Evolutionary conservation across 2,797 vertebrate species (phyloP).

Genomic region (Todus mexicanus): DNA sequence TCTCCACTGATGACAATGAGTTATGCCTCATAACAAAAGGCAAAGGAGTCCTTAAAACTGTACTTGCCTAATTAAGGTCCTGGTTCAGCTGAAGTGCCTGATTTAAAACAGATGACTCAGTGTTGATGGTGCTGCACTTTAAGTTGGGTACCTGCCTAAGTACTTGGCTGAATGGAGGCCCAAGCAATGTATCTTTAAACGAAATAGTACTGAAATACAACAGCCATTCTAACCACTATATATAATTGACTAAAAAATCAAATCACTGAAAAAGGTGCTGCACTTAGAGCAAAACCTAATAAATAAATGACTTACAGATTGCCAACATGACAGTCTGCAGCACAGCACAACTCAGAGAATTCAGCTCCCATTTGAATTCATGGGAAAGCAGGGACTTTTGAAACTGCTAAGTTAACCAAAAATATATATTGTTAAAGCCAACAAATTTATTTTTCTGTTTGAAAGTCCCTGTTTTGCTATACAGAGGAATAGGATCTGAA

Average conservation of each 20-base stretch:
- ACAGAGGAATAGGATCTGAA: slow-evolving; percentile 40
- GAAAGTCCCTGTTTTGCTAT: slow-evolving; percentile 58
- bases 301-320: slow-evolving; percentile 45
- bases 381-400: slow-evolving; percentile 54
- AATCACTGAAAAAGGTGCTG: slow-evolving; percentile 40
- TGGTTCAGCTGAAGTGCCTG: not conserved
- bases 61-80: slow-evolving; percentile 16
- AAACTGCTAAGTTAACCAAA: slow-evolving; percentile 65
- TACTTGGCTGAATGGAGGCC: not conserved
- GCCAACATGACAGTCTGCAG: slow-evolving; percentile 23
- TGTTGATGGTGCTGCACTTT: slow-evolving; percentile 21
- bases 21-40: not conserved
- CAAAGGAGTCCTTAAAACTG: slow-evolving; percentile 12
- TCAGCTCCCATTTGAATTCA: slow-evolving; percentile 63
- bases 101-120: slow-evolving; percentile 52
- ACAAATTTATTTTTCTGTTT: slow-evolving; percentile 58
- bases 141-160: slow-evolving; percentile 53
- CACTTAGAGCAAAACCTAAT: slow-evolving; percentile 41
- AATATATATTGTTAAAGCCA: slow-evolving; percentile 66
- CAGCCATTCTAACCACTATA: not conserved
- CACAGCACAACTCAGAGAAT: slow-evolving; percentile 34
- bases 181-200: slow-evolving; percentile 14
- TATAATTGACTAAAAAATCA: slow-evolving; percentile 58
- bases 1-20: not conserved
- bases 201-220: slow-evolving; percentile 3